Evolutionary conservation across 2,797 vertebrate genomes (phyloP).

Genomic region (Phataginus tricuspis): DNA sequence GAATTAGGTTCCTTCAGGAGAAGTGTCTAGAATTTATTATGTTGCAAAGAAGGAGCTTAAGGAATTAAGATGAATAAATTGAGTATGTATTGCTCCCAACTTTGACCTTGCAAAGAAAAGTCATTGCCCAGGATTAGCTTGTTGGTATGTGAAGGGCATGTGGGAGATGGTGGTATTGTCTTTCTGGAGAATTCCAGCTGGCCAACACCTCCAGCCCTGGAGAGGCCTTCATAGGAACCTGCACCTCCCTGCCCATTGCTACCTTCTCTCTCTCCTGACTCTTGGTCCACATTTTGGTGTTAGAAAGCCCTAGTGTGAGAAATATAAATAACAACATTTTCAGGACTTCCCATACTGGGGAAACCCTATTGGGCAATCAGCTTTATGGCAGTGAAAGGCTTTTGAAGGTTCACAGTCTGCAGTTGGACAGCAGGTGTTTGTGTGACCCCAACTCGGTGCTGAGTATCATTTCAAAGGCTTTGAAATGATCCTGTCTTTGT

Average conservation of each 20-base stretch:
- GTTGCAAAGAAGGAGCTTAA: background rate
- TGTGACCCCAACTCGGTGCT: background rate
- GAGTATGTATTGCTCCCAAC: background rate
- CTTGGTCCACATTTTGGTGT: background rate
- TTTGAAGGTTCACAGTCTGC: background rate
- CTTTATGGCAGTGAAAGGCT: background rate
- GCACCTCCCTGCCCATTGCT: background rate
- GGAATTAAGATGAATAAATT: background rate
- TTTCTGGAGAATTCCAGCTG: background rate
- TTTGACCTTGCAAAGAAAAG: background rate
- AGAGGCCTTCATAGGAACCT: accelerated
- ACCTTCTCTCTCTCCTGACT: background rate
- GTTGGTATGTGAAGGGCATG: background rate
- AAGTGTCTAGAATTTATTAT: background rate
- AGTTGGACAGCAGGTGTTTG: background rate
- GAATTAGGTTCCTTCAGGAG: background rate
- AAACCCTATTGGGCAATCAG: background rate
- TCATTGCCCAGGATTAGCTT: background rate
- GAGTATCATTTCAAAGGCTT: background rate
- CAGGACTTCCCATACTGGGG: background rate
- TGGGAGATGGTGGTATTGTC: background rate
- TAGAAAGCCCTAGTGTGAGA: background rate
- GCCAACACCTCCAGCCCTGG: background rate
- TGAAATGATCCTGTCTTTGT: background rate
- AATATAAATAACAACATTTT: background rate